Evolutionary conservation across 2,888 invertebrate species (phyloP), one percentile per base, ranked within the genome.

Genomic region (Caenorhabditis sp.): DNA sequence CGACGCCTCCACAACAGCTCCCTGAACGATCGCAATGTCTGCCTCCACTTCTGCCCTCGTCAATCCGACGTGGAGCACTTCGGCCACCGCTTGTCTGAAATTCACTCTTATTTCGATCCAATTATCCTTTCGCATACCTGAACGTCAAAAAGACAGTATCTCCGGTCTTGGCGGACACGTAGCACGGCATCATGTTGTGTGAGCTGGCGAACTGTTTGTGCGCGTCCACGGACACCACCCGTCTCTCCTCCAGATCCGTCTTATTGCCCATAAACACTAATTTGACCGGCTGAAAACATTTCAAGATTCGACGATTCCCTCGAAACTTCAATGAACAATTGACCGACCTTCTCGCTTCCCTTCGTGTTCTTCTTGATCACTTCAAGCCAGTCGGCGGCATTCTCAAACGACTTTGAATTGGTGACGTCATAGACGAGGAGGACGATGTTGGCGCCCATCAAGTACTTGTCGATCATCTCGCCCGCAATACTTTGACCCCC

Each of bases 371-470:
- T 89, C 70, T 89, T 89, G 13, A 90, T 88, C 8, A 88, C 87
- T 1, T 90, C 89, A 78, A 94, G 91, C 95, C 95, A 95, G 58
- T 92, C 91, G 39, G 91, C 91, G 17, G 95, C 90, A 86, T 92
- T 93, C 66, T 94, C 94, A 89, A 95, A 95, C 89, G 94, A 94
- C 82, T 92, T 77, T n/a, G 56, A 52, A 89, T 93, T 94, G 37
- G 94, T 94, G 63, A 95, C 92, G 89, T 95, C 95, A 89, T 94
- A 95, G 1, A 94, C 93, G 78, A 95, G 91, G 58, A 95, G 89
- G 59, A 94, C 92, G n/a, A 90, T 90, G 83, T 91, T 89, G 58
- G 90, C 90, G n/a, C 74, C 78, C 4, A 53, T 58, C 17, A 92
- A 86, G 85, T 92, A 92, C 83, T 92, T 92, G 82, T 92, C 93